A percentile compares a stretch with the other conserved stretches of the same genome.
These are phyloP conservation scores for Xenops minutus DNA, from an alignment of 2,797 vertebrate genomes.

Conservation along the genomic window DNA sequence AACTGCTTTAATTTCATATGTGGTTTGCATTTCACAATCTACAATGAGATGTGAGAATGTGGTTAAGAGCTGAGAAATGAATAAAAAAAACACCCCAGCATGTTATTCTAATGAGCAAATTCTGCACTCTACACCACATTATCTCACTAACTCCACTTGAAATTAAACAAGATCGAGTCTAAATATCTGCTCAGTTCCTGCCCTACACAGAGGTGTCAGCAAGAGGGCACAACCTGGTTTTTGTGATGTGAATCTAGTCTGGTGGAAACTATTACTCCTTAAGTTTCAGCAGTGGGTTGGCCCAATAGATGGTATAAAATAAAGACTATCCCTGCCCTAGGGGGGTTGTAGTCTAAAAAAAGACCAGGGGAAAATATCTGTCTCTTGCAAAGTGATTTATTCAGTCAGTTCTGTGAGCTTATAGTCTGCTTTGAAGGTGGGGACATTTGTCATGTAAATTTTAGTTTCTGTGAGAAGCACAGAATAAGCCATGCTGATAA, in stretches of 20 bases:
- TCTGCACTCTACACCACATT: not conserved
- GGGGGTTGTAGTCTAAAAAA: slow-evolving; percentile 28
- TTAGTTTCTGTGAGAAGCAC: not conserved
- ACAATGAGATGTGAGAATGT: not conserved
- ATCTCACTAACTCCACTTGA: not conserved
- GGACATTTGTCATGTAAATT: not conserved
- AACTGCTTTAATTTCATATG: not conserved
- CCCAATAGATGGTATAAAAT: not conserved
- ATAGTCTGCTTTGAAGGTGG: not conserved
- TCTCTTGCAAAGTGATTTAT: slow-evolving; percentile 5
- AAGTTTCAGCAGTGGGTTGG: not conserved
- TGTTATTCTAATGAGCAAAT: not conserved
- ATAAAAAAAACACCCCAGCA: not conserved
- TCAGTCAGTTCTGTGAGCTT: not conserved
- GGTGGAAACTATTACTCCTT: not conserved
- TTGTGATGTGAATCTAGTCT: not conserved
- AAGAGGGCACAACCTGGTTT: slow-evolving; percentile 2
- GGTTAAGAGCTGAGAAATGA: not conserved
- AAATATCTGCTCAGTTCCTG: not conserved
- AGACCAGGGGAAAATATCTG: slow-evolving; percentile 9
- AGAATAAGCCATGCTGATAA: not conserved
- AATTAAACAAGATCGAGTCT: not conserved
- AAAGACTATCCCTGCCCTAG: slow-evolving; percentile 8
- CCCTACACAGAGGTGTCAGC: not conserved
- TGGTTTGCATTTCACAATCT: not conserved